Conservation (phyloP, 2,888 invertebrate species). For the Acrocyrtus sp. region DNA sequence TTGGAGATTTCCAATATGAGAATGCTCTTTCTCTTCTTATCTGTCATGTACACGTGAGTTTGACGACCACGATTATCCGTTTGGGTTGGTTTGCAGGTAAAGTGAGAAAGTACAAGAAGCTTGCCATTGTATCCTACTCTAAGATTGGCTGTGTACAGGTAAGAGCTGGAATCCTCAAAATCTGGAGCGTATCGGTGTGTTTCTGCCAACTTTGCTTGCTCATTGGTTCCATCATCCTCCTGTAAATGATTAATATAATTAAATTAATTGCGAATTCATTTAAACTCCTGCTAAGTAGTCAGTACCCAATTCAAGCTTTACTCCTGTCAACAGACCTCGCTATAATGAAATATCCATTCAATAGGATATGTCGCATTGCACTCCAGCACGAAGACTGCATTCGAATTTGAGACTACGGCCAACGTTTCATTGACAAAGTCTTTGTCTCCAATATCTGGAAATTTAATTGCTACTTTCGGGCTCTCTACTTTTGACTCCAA, state of each 20-base stretch:
- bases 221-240: constrained; percentile 36
- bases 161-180: neutral
- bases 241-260: constrained; percentile 1
- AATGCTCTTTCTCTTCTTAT: constrained; percentile 1
- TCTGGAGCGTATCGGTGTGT: neutral
- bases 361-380: constrained; percentile 35
- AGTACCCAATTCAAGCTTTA: constrained; percentile 1
- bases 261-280: neutral
- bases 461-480: constrained; percentile 13
- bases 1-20: constrained; percentile 28
- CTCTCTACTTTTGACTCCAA: no score
- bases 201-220: constrained; percentile 12
- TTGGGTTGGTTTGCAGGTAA: constrained; percentile 21
- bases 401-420: constrained; percentile 27
- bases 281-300: neutral
- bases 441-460: constrained; percentile 31
- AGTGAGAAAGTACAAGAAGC: constrained; percentile 9
- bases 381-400: constrained; percentile 17
- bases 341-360: constrained; percentile 39
- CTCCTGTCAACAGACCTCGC: no score
- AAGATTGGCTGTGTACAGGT: constrained; percentile 9
- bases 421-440: constrained; percentile 25
- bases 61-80: neutral
- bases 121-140: constrained; percentile 37
- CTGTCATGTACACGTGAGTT: constrained; percentile 20